A percentile compares a stretch with the other conserved stretches of the same genome.
These are phyloP conservation scores for Cephus pygmeus DNA, from an alignment of 2,888 invertebrate genomes.

Conservation along the genomic window DNA sequence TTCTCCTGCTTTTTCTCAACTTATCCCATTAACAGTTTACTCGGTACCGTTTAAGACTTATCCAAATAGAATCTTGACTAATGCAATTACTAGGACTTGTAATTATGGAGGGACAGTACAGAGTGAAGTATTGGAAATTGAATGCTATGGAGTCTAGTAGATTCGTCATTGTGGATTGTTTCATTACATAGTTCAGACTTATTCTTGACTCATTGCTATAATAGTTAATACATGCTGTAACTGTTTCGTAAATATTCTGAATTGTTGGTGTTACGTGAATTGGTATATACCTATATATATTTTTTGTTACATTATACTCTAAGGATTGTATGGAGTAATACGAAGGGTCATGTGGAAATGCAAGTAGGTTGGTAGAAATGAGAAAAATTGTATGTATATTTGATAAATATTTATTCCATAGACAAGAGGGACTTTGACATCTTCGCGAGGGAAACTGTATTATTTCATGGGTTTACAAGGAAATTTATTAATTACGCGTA, in stretches of 20 bases:
- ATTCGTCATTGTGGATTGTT: neutral
- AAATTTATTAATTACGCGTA: neutral
- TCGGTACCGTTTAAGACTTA: neutral
- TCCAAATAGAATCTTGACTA: neutral
- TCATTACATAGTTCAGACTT: neutral
- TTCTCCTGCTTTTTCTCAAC: neutral
- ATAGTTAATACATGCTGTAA: neutral
- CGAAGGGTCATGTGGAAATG: neutral
- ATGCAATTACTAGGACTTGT: neutral
- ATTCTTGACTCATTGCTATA: neutral
- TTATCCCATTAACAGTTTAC: neutral
- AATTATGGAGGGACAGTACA: neutral
- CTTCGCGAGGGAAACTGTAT: neutral
- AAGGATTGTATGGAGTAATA: neutral
- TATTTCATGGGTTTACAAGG: neutral
- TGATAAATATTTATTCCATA: conserved; percentile 14
- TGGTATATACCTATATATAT: neutral
- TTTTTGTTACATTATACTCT: too few species aligned
- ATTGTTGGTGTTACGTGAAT: neutral
- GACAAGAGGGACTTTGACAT: neutral
- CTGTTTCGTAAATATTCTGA: neutral
- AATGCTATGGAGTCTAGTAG: neutral
- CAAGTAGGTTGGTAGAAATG: neutral
- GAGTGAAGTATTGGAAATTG: neutral
- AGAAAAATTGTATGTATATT: neutral